phyloP scores from a whole-genome alignment of 2,797 vertebrate species.

The Cottoperca gobio region DNA sequence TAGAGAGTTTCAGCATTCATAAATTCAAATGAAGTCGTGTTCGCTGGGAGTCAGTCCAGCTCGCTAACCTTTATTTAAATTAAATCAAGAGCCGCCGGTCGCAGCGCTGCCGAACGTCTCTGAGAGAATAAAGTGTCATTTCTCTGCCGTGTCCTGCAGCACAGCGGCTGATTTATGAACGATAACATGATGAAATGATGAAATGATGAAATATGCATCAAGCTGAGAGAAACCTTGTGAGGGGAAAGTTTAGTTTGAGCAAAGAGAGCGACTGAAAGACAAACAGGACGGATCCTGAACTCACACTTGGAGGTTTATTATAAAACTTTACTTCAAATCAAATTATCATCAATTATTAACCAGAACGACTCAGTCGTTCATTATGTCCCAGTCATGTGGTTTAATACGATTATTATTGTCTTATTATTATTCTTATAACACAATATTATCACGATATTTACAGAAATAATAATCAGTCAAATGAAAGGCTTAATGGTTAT shows the following conservation, averaged over 20 bases:
- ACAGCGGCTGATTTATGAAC: background rate
- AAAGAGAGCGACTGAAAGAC: no score
- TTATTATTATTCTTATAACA: no score
- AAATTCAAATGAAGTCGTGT: background rate
- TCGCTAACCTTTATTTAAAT: slow-evolving; percentile 33
- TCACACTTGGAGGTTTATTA: no score
- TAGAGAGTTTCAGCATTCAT: slow-evolving; percentile 21
- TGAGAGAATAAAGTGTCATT: background rate
- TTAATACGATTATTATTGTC: no score
- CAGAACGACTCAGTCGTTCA: no score
- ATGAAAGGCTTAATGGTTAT: no score
- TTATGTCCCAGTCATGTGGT: no score
- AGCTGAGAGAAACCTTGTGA: slow-evolving; percentile 1
- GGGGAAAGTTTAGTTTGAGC: background rate
- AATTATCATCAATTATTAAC: no score
- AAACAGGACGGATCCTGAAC: no score
- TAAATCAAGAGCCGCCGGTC: background rate
- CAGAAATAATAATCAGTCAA: no score
- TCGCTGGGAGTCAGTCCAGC: background rate
- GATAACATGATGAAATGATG: slow-evolving; percentile 9
- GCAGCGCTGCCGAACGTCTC: background rate
- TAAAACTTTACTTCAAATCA: no score
- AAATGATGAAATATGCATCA: slow-evolving; percentile 14
- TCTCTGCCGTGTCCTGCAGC: background rate
- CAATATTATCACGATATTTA: no score